Percentiles rank a stretch among this genome's conserved stretches.
Conservation (phyloP, 2,113 vertebrate genomes). For the Phylloscopus whistleri region DNA sequence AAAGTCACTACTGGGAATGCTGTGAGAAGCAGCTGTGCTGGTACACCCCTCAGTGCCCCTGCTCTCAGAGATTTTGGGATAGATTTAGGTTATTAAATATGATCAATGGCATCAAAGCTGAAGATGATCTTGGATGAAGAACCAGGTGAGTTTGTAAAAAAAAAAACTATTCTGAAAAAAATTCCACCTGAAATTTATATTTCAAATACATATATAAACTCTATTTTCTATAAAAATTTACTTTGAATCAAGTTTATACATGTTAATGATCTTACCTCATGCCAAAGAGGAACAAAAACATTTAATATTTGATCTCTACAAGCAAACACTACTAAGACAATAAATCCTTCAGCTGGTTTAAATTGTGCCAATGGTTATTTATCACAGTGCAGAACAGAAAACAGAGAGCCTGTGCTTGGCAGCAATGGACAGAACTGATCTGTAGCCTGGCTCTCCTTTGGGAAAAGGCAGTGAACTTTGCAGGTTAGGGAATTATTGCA, state of each 20-base stretch:
- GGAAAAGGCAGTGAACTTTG: neutral
- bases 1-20: neutral
- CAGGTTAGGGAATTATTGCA: neutral
- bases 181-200: rapidly evolving
- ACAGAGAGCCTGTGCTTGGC: neutral
- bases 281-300: neutral
- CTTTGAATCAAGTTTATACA: neutral
- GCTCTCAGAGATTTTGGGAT: neutral
- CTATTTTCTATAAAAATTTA: neutral
- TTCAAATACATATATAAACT: neutral
- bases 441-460: neutral
- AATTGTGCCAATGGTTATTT: neutral
- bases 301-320: neutral
- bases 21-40: neutral
- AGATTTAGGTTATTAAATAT: neutral
- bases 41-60: rapidly evolving
- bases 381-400: neutral
- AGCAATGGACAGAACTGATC: neutral
- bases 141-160: neutral
- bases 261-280: neutral
- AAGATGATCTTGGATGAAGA: neutral
- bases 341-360: neutral
- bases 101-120: neutral
- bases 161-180: neutral
- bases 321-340: neutral